Conservation (phyloP, 1,140 invertebrate species). For the Drosophila parabipectinata region DNA sequence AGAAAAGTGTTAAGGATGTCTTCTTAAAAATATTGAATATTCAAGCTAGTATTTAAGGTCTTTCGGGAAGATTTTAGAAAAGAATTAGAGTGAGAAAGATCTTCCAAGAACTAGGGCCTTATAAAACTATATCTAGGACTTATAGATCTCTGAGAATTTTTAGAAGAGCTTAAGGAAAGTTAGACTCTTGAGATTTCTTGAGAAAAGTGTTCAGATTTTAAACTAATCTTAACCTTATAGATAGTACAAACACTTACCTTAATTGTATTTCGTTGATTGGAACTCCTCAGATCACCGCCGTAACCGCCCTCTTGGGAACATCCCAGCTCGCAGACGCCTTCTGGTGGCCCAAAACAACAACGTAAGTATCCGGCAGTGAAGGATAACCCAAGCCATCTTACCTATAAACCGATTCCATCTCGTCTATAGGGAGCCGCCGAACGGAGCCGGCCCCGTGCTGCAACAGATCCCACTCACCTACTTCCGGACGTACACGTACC, state of each 20-base stretch:
- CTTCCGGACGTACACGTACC: constrained; percentile 80
- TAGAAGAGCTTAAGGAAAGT: no score
- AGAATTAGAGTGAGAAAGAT: no score
- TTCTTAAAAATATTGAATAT: no score
- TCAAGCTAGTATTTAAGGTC: no score
- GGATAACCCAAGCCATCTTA: neutral
- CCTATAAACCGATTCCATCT: neutral
- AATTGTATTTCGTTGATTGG: neutral
- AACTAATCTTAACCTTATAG: neutral
- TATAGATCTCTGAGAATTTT: no score
- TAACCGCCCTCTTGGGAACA: neutral
- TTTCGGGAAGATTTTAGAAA: no score
- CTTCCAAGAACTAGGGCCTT: no score
- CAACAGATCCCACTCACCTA: constrained; percentile 81
- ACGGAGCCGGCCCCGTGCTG: constrained; percentile 42
- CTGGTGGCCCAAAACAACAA: constrained; percentile 72
- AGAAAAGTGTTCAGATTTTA: no score
- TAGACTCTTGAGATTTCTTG: no score
- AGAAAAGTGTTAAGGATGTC: no score
- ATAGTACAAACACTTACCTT: neutral
- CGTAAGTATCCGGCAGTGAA: constrained; percentile 42
- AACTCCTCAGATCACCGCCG: constrained; percentile 27
- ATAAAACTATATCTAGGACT: no score
- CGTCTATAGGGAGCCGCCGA: constrained; percentile 54
- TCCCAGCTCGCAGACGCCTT: constrained; percentile 42